These are phyloP conservation scores for Porites australiensis DNA, from an alignment of 64 coral and sea anemone genomes.

Conservation along the genomic window DNA sequence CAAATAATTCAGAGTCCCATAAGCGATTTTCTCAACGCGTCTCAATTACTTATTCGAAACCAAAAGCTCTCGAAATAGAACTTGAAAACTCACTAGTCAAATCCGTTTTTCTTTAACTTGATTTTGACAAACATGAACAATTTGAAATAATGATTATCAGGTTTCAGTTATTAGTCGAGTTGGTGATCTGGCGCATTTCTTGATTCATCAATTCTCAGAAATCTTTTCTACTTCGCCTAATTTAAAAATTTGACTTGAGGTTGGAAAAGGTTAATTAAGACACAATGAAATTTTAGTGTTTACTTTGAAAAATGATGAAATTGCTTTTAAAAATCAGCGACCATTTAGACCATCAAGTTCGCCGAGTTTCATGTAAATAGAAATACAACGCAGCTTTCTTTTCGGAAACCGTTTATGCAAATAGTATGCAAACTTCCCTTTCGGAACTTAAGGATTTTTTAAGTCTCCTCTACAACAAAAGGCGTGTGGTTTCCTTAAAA, in stretches of 20 bases:
- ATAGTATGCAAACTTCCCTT: conserved; percentile 21
- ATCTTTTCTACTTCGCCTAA: no score
- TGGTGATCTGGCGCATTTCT: no score
- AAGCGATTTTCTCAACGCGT: neutral
- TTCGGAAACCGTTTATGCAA: conserved; percentile 27
- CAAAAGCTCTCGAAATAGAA: no score
- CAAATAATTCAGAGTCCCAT: no score
- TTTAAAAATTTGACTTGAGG: neutral
- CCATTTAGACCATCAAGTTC: neutral
- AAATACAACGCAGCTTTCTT: neutral
- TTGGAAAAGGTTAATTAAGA: neutral
- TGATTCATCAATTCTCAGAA: no score
- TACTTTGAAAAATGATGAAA: conserved; percentile 2
- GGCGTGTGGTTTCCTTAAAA: conserved; percentile 7
- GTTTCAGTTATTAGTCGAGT: no score
- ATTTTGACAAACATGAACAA: no score
- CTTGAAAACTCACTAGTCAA: no score
- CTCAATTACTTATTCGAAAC: no score
- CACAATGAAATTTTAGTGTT: neutral
- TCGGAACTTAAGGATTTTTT: conserved; percentile 24
- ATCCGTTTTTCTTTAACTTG: no score
- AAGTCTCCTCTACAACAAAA: conserved; percentile 4
- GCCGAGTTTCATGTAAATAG: neutral
- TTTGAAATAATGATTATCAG: no score
- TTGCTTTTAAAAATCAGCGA: neutral